A percentile compares a stretch with the other conserved stretches of the same genome.
Conservation (phyloP, 2,888 invertebrate genomes). For the Cheiracanthium punctorium region DNA sequence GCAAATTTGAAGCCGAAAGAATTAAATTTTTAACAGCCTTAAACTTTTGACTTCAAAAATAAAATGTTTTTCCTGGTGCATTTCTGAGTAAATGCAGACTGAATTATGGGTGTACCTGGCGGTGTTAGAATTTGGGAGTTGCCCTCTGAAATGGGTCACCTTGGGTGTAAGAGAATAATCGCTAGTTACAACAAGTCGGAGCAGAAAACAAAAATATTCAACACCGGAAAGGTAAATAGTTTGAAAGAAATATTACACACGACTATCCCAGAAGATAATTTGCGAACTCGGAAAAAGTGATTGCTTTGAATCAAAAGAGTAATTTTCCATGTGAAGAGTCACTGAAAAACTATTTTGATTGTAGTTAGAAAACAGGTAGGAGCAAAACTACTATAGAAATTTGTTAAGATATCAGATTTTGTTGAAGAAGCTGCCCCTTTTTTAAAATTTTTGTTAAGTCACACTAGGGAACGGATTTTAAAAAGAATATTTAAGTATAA, state of each 20-base stretch:
- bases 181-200: not conserved
- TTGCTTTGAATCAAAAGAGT: not conserved
- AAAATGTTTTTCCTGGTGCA: not conserved
- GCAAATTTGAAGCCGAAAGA: too few relatives aligned
- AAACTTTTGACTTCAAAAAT: not conserved
- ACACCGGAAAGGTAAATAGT: not conserved
- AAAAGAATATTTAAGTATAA: too few relatives aligned
- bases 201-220: not conserved
- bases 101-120: not conserved
- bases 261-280: not conserved
- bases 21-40: not conserved
- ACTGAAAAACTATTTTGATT: too few relatives aligned
- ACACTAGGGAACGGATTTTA: too few relatives aligned
- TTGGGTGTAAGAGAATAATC: not conserved
- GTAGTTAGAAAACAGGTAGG: too few relatives aligned
- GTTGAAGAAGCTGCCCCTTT: too few relatives aligned
- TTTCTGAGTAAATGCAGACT: not conserved
- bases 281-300: not conserved
- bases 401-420: too few relatives aligned
- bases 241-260: not conserved
- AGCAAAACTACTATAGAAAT: too few relatives aligned
- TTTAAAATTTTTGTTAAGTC: too few relatives aligned
- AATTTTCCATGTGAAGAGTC: too few relatives aligned
- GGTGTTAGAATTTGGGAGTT: not conserved
- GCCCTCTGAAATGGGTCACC: constrained; percentile 43